Base-by-base conservation (phyloP, 2,888 invertebrate species). In the Plagodis dolabraria region DNA sequence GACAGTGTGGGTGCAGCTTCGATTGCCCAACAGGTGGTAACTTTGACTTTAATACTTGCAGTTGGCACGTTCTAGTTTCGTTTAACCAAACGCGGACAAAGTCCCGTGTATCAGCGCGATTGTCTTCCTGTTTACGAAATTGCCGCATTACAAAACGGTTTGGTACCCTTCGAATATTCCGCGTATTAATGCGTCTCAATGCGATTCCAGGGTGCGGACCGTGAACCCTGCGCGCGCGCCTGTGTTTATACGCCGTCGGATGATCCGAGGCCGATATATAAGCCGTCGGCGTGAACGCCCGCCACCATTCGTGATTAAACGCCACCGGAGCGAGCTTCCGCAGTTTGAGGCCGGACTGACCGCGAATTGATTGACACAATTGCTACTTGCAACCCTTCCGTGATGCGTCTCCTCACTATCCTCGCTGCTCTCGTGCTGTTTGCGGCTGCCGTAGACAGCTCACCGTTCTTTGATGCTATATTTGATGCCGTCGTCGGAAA, bases 231-330 rank as follows among this genome's bases (percentile, higher is more conserved):
- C 79, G 83, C 83, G 74, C 77, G 79, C 86, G 85, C 78, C 72
- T 75, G 74, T 79, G 82, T 84, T 82, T 82, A 81, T 83, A 73
- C 78, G 85, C 79, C 77, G 86, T 82, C 87, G 87, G 90, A 89
- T 87, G 89, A 86, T 82, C 82, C 92, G 92, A 92, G 92, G 92
- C 90, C 90, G 86, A 85, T 92, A 91, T 92, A 92, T 89, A 92
- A 91, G 80, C 79, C 78, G 76, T 72, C 80, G 79, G 75, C 77
- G 76, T 77, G 85, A 83, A 77, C 85, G 87, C 85, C 87, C 86
- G 88, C 80, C 87, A 89, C 82, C 92, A 92, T 89, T 92, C 89
- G 88, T 85, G 84, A 87, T 83, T 85, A 83, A 82, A 82, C 88
- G 77, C 76, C 83, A 82, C 85, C 80, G 85, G 83, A 76, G 84